Conservation (phyloP, 2,888 invertebrate genomes). For the Drosophila kokeensis region DNA sequence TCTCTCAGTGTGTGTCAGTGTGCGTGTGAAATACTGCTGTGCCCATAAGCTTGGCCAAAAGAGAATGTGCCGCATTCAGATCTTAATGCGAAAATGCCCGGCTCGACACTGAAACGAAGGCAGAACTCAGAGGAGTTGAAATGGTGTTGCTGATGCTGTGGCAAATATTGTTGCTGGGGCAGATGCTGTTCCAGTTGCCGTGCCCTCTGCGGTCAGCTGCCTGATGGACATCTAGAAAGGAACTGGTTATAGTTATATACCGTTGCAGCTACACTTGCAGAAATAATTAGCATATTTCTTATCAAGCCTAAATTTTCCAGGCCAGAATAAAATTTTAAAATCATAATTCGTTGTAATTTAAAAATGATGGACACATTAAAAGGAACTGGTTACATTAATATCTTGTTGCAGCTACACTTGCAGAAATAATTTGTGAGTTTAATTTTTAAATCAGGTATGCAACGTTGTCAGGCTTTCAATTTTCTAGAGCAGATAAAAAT, state of each 20-base stretch:
- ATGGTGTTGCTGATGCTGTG: slow-evolving; percentile 48
- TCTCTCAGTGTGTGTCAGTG: slow-evolving; percentile 49
- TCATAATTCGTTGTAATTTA: not conserved
- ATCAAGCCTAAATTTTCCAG: not conserved
- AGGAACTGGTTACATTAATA: slow-evolving; percentile 63
- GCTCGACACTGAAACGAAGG: slow-evolving; percentile 25
- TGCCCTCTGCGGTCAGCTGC: slow-evolving; percentile 79
- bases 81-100: slow-evolving; percentile 69
- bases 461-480: not conserved
- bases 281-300: not conserved
- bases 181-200: slow-evolving; percentile 44
- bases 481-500: not conserved
- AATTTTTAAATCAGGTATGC: not conserved
- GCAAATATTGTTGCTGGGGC: slow-evolving; percentile 38
- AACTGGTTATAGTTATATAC: slow-evolving; percentile 71
- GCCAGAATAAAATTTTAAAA: not conserved
- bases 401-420: slow-evolving; percentile 56
- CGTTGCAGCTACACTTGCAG: slow-evolving; percentile 52
- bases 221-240: slow-evolving; percentile 68
- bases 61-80: slow-evolving; percentile 75
- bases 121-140: slow-evolving; percentile 25
- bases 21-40: slow-evolving; percentile 75
- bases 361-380: slow-evolving; percentile 61
- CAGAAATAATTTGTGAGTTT: not conserved
- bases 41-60: slow-evolving; percentile 69